These are phyloP conservation scores for Nyctibius grandis DNA, from an alignment of 2,797 vertebrate species.

Conservation along the genomic window DNA sequence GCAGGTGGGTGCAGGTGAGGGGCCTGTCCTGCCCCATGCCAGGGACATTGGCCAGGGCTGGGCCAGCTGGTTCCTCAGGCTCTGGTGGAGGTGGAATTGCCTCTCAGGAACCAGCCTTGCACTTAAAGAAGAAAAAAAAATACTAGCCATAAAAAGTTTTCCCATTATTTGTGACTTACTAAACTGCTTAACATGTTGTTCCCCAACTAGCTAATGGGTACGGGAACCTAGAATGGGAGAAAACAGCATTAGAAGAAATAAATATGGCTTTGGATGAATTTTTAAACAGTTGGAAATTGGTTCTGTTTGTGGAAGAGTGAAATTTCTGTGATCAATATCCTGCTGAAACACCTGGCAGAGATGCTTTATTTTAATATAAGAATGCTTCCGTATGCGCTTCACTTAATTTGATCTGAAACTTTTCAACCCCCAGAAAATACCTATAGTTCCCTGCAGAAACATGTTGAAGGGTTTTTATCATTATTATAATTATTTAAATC, in stretches of 20 bases:
- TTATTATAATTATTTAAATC: not conserved
- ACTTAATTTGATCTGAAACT: not conserved
- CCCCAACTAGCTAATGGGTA: not conserved
- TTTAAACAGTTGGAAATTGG: not conserved
- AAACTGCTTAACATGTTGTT: not conserved
- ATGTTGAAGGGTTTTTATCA: fast-evolving
- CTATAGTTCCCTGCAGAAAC: fast-evolving
- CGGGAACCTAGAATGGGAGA: not conserved
- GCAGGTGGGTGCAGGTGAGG: not conserved
- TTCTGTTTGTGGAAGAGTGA: not conserved
- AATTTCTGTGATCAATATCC: not conserved
- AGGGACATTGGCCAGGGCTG: not conserved
- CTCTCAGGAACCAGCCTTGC: not conserved
- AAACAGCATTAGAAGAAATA: not conserved
- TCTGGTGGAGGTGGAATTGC: not conserved
- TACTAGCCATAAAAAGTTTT: not conserved
- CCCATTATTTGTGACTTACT: not conserved
- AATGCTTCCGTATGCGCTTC: fast-evolving
- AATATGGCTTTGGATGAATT: not conserved
- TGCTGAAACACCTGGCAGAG: not conserved
- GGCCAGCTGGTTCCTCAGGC: fast-evolving
- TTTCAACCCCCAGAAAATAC: fast-evolving
- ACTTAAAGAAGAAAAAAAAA: not conserved
- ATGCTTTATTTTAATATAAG: not conserved
- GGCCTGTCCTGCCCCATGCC: not conserved